These are phyloP conservation scores for Lepidochitona cinerea DNA, from an alignment of 2,888 invertebrate genomes.

Conservation along the genomic window DNA sequence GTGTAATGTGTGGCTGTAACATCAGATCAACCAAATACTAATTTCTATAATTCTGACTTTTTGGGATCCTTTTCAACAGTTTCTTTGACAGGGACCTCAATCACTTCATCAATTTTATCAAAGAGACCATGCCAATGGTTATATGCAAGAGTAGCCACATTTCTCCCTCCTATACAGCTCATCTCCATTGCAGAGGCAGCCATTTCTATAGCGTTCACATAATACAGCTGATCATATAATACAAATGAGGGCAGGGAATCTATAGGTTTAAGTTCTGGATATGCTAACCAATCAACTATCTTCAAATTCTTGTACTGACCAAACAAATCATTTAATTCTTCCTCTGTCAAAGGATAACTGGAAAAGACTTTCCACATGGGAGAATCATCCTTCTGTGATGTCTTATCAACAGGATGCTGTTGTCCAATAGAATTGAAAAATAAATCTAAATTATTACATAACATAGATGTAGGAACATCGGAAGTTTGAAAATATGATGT, in stretches of 20 bases:
- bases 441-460: slow-evolving; percentile 72
- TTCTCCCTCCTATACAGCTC: slow-evolving; percentile 76
- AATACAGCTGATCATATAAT: slow-evolving; percentile 74
- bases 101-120: slow-evolving; percentile 58
- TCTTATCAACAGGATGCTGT: slow-evolving; percentile 56
- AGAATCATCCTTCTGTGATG: slow-evolving; percentile 31
- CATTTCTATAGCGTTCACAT: slow-evolving; percentile 78
- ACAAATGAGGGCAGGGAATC: slow-evolving; percentile 72
- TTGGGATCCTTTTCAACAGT: neutral
- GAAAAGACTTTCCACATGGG: slow-evolving; percentile 77
- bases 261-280: slow-evolving; percentile 60
- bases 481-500: slow-evolving; percentile 70
- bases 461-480: slow-evolving; percentile 68
- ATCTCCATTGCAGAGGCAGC: slow-evolving; percentile 81
- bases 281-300: slow-evolving; percentile 60
- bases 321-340: slow-evolving; percentile 73
- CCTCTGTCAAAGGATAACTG: slow-evolving; percentile 70
- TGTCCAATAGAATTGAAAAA: slow-evolving; percentile 73
- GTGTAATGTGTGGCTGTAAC: too few species aligned
- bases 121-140: slow-evolving; percentile 65
- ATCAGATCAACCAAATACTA: too few species aligned
- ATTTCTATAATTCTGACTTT: neutral
- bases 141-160: slow-evolving; percentile 75
- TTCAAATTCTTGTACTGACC: slow-evolving; percentile 44
- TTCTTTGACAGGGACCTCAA: neutral